A percentile compares a stretch with the other conserved stretches of the same genome.
Evolutionary conservation across 2,113 vertebrate species (phyloP).

Genomic region (Zosterops borbonicus): DNA sequence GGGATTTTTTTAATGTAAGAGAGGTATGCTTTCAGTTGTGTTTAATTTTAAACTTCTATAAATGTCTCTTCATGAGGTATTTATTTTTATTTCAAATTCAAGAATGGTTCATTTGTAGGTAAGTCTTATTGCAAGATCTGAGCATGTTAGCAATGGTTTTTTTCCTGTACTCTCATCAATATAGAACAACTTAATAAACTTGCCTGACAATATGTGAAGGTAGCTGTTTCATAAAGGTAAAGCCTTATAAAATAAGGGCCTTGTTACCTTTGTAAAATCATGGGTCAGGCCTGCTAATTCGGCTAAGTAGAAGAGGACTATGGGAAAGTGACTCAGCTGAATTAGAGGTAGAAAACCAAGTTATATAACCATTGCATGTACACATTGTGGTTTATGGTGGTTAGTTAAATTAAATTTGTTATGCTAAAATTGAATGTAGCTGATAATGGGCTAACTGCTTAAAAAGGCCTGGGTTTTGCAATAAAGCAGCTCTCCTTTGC

Average conservation of each 20-base stretch:
- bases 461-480: not conserved
- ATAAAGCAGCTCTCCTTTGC: not conserved
- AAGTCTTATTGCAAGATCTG: not conserved
- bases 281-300: not conserved
- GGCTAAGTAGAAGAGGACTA: not conserved
- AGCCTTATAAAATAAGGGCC: not conserved
- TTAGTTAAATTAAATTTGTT: not conserved
- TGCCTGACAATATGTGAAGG: not conserved
- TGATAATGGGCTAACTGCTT: not conserved
- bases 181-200: not conserved
- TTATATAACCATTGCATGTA: too few relatives aligned
- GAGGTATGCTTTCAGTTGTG: not conserved
- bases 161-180: not conserved
- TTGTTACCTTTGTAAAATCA: not conserved
- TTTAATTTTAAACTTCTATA: not conserved
- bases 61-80: not conserved
- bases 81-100: not conserved
- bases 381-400: not conserved
- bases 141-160: not conserved
- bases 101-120: not conserved
- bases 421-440: not conserved
- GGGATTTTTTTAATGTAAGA: not conserved
- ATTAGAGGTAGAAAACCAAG: too few relatives aligned
- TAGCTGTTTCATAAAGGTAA: not conserved
- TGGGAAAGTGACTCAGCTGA: not conserved